Conservation (phyloP, 2,888 invertebrate genomes). For the Pasiphila rectangulata region DNA sequence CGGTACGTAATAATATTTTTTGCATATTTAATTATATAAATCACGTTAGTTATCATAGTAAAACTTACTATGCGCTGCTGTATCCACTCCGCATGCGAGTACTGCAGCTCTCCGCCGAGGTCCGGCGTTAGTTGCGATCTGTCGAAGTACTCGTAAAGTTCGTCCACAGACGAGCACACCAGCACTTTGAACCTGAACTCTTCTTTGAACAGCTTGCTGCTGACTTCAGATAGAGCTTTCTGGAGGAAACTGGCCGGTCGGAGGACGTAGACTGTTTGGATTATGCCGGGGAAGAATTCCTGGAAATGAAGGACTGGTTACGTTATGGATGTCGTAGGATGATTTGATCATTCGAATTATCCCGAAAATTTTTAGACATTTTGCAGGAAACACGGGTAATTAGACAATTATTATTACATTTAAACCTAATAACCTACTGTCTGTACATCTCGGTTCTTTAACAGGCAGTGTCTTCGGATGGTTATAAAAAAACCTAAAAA, state of each 20-base stretch:
- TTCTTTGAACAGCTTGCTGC: conserved; percentile 93
- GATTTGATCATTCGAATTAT: too few species aligned
- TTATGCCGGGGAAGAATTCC: conserved; percentile 96
- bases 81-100: conserved; percentile 97
- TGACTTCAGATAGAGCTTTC: conserved; percentile 97
- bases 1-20: neutral
- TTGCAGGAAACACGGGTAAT: too few species aligned
- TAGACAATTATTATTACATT: too few species aligned
- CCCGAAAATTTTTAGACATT: too few species aligned
- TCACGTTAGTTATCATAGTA: neutral
- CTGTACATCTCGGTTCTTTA: too few species aligned
- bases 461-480: too few species aligned
- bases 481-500: too few species aligned
- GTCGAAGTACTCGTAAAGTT: conserved; percentile 92
- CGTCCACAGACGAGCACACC: conserved; percentile 91
- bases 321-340: too few species aligned
- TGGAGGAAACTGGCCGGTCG: conserved; percentile 97
- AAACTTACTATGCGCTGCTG: conserved; percentile 94
- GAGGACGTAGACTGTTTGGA: conserved; percentile 96
- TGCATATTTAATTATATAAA: neutral
- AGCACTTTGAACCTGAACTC: conserved; percentile 95
- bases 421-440: too few species aligned
- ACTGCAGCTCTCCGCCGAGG: conserved; percentile 92
- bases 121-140: conserved; percentile 92
- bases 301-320: conserved; percentile 62